phyloP scores from a whole-genome alignment of 2,113 vertebrate genomes.

The Salvelinus fontinalis region DNA sequence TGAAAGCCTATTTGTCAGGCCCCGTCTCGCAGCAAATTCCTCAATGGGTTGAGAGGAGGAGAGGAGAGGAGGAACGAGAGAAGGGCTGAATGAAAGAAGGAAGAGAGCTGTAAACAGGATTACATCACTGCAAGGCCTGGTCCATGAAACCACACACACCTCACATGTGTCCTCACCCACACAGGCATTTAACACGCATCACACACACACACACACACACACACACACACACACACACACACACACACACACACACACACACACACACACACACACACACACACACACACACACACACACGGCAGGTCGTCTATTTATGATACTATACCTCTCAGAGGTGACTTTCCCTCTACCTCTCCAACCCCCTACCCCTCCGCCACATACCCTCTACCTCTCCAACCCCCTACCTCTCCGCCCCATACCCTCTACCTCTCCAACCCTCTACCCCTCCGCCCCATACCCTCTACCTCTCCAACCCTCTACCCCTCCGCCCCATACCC shows the following conservation, averaged over 20 bases:
- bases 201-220: too few species aligned
- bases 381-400: too few species aligned
- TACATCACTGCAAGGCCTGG: conserved; percentile 17
- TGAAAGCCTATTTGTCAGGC: conserved; percentile 36
- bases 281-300: conserved; percentile 34
- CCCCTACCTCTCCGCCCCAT: background rate
- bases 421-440: conserved; percentile 42
- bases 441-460: background rate
- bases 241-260: conserved; percentile 19
- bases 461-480: background rate
- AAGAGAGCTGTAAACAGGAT: conserved; percentile 32
- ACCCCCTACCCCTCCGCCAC: background rate
- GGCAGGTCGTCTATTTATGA: conserved; percentile 55
- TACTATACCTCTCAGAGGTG: conserved; percentile 58
- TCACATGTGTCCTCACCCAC: background rate
- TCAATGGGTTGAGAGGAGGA: conserved; percentile 15
- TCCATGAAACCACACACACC: background rate
- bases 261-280: conserved; percentile 38
- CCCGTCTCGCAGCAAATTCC: conserved; percentile 35
- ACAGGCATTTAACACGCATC: too few species aligned
- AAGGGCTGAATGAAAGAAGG: conserved; percentile 11
- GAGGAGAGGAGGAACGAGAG: background rate
- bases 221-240: too few species aligned
- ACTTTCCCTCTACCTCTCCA: conserved; percentile 17
- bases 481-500: background rate